Base-by-base conservation (phyloP, 2,888 invertebrate genomes). In the Lycia hirtaria region DNA sequence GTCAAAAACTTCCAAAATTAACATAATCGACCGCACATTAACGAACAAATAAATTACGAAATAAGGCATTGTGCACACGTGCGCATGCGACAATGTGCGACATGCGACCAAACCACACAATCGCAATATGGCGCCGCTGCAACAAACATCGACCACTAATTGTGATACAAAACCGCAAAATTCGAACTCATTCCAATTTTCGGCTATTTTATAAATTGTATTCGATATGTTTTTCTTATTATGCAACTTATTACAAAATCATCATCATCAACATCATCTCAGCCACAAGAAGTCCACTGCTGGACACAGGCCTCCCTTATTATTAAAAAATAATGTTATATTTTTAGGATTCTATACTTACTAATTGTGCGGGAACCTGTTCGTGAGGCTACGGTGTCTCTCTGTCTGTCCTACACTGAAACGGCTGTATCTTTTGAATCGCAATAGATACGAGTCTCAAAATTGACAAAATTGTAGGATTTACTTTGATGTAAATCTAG, bases 101-200 rank as follows among this genome's bases (percentile, higher is more conserved):
- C 66, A 69, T 69, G 62, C 63, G 69, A 56, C 59, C 50, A 56
- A 68, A 78, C 76, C 75, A 66, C 78, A 74, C 73, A 78, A 77
- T 78, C 61, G 55, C 35, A 69, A 78, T 75, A 79, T 81, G 78
- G 67, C 76, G 67, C 55, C 66, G 35, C 64, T 65, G 56, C 63
- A 64, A n/a, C n/a, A 58, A 67, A 69, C 53, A 53, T 64, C 75
- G 64, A 87, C 88, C 87, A 68, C 85, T 84, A 88, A 89, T 87
- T 81, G 77, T 68, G 64, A 70, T 80, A 76, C 64, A 35, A 24
- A 35, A 45, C 85, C 84, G 67, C 85, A 82, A 57, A 37, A 57
- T 66, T 71, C 70, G 71, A 79, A 73, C 72, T 78, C 68, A 66
- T 65, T 69, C 66, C 65, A 79, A 76, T 81, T 81, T 72, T 74